These are phyloP conservation scores for Holothuria leucospilota DNA, from an alignment of 53 echinoderm and acorn worm genomes.

Conservation along the genomic window DNA sequence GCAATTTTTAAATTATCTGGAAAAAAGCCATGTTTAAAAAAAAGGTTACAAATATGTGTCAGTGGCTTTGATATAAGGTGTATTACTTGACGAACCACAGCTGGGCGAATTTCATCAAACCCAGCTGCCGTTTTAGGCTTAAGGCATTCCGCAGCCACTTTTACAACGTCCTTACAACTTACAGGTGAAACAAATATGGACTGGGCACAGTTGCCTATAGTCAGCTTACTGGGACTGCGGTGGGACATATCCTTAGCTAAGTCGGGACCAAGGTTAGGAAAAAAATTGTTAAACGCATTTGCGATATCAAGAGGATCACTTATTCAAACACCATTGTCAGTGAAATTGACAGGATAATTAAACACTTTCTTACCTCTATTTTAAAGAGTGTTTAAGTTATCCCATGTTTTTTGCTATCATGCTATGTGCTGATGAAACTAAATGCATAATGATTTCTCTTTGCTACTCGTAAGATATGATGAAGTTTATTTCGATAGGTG, in stretches of 20 bases:
- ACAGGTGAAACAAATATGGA: not conserved
- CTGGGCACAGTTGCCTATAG: not conserved
- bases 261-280: not conserved
- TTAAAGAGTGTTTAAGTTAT: not conserved
- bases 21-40: not conserved
- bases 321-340: not conserved
- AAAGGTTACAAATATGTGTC: not conserved
- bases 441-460: not conserved
- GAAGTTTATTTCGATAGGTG: not conserved
- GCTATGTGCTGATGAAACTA: not conserved
- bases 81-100: not conserved
- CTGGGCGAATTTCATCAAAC: constrained; percentile 3
- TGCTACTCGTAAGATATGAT: not conserved
- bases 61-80: constrained; percentile 23
- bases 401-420: constrained; percentile 19
- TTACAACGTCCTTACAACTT: not conserved
- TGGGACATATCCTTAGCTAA: not conserved
- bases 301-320: not conserved
- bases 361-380: not conserved
- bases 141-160: not conserved
- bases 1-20: not conserved
- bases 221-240: not conserved
- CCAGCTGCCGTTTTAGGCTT: not conserved
- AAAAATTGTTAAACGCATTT: not conserved
- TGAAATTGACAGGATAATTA: not conserved